These are phyloP conservation scores for Atherinomorus stipes DNA, from an alignment of 2,113 vertebrate genomes.

Conservation along the genomic window DNA sequence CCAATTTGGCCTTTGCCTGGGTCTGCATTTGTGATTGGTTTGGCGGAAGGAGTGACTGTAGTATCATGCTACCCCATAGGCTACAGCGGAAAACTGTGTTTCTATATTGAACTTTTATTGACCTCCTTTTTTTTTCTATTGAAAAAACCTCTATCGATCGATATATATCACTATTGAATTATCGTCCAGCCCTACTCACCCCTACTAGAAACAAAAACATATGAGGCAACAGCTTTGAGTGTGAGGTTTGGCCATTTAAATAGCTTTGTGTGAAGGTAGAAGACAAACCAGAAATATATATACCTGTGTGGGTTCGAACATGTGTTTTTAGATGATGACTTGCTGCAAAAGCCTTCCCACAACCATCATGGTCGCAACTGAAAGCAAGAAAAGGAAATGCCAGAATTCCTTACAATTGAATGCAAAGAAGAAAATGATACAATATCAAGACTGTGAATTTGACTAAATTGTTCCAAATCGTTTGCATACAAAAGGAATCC, in stretches of 20 bases:
- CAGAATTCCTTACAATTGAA: not conserved
- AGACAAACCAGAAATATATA: slow-evolving; percentile 38
- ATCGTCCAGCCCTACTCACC: no score
- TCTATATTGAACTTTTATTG: no score
- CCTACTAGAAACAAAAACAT: not conserved
- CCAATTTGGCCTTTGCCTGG: no score
- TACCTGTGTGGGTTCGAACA: slow-evolving; percentile 97
- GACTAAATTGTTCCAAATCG: not conserved
- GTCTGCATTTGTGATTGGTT: no score
- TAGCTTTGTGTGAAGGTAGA: not conserved
- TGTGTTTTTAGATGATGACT: slow-evolving; percentile 99
- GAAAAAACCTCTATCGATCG: no score
- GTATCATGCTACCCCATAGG: no score
- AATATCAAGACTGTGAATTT: not conserved
- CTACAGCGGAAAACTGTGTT: no score
- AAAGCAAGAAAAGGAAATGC: not conserved
- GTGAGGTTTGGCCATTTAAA: not conserved
- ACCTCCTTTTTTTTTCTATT: no score
- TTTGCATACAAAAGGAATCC: slow-evolving; percentile 7
- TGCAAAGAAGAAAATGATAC: not conserved
- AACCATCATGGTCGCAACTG: slow-evolving; percentile 98
- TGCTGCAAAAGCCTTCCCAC: slow-evolving; percentile 98
- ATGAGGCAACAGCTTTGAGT: not conserved
- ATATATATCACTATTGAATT: no score
- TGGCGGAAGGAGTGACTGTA: no score